These are phyloP conservation scores for Drosophila neotestacea DNA, from an alignment of 2,888 invertebrate genomes.

Conservation along the genomic window DNA sequence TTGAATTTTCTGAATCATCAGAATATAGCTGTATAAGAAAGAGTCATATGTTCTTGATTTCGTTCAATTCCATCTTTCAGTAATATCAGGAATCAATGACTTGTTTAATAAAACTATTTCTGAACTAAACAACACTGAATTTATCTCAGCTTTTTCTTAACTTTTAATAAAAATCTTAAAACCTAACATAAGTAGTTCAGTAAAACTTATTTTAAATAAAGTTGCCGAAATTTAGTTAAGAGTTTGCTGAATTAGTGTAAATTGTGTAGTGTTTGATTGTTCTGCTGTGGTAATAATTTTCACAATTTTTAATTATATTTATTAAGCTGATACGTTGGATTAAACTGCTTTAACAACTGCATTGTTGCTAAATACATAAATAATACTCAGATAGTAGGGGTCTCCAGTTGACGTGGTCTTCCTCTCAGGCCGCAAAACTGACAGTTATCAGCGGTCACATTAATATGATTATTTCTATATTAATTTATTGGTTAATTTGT, in stretches of 20 bases:
- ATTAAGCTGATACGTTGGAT: background rate
- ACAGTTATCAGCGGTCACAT: constrained; percentile 74
- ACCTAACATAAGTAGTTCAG: background rate
- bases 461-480: constrained; percentile 78
- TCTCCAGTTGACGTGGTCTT: constrained; percentile 8
- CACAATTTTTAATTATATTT: constrained; percentile 6
- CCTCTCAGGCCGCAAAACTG: constrained; percentile 27
- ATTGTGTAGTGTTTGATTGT: background rate
- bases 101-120: too few species aligned
- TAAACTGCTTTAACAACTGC: constrained; percentile 2
- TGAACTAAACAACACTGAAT: background rate
- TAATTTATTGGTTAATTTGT: constrained; percentile 81
- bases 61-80: background rate
- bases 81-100: too few species aligned
- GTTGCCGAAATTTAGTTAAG: background rate
- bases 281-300: background rate
- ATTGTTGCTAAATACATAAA: constrained; percentile 1
- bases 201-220: background rate
- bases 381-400: constrained; percentile 6
- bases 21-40: background rate
- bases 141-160: background rate
- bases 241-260: background rate
- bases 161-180: background rate
- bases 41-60: too few species aligned
- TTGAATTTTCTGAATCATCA: constrained; percentile 7